Evolutionary conservation across 64 coral and sea anemone species (phyloP), one percentile per base, ranked within the genome.

Genomic region (Montipora foliosa): DNA sequence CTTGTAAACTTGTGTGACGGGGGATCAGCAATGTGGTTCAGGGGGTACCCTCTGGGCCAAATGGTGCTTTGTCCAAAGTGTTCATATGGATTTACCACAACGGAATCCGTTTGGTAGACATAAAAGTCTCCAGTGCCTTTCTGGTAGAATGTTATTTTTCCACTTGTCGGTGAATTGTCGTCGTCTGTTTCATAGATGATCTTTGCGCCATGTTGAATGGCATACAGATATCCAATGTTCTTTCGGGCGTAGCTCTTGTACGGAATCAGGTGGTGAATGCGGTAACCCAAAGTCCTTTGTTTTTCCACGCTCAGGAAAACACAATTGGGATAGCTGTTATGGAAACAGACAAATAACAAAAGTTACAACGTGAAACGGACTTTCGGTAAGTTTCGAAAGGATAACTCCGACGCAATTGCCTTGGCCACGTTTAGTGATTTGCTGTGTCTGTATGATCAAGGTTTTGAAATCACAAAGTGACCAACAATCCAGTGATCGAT

Each of bases 201-300:
- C 51, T 95, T 95, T 4, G 89, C 94, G 19, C 94, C 53, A 57
- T 57, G 53, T 11, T 57, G 53, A 57, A 57, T 57, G 6, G 53
- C 53, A 57, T 57, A 57, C 89, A 66, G 91, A 89, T 98, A 98
- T 17, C 97, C 97, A 66, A 98, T 88, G 49, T 93, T 98, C 60
- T 98, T 98, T 19, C 97, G 83, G 45, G 88, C 85, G 66, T 98
- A 98, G 67, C 95, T 95, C 75, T 91, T 88, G 37, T 87, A 84
- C 29, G 94, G 84, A 13, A 96, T 72, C 4, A 89, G 73, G 10
- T 96, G 86, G 6, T 91, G 52, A 20, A 82, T 98, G 12, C 64
- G 88, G 51, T 94, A 98, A 5, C 89, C 91, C 16, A 98, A 77
- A 11, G 92, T 78, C 52, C 94, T 92, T 21, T 96, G 94, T 9